Base-by-base conservation (phyloP, 2,797 vertebrate genomes). In the Fistularia commersonii region DNA sequence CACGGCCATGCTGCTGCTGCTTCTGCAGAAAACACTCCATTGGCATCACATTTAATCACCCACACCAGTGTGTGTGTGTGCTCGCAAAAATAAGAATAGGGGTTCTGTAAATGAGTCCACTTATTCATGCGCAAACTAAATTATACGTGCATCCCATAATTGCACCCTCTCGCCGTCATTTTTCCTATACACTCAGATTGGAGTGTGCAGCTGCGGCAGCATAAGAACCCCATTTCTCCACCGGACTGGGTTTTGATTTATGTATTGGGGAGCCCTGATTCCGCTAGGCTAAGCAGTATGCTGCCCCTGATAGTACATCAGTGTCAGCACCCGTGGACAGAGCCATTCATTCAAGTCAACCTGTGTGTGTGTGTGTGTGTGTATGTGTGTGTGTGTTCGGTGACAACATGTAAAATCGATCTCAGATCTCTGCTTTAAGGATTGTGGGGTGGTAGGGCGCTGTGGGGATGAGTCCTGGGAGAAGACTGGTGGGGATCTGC, bases 221-320 rank as follows among this genome's bases (percentile, higher is more conserved):
- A 8, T 1, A 37, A 6, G 51, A 66, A 58, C 11, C 46, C 37
- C 13, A 45, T 9, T 47, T 54, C 59, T 54, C 44, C 53, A 32
- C 41, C 32, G 9, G 32, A 31, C 54, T 13, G 45, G 45, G 35
- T 2, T 53, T 57, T 78, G 81, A 85, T 84, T 76, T 80, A 83
- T 87, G 76, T 36, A 53, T 54, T 6, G 23, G 54, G 57, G 58
- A 64, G 56, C 44, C 45, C 32, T 13, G 41, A 61, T 68, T 78
- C 59, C 32, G 66, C 76, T 69, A 63, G 75, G 55, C 69, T 66
- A 64, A 75, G 84, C 69, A 77, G 54, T 52, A 55, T 46, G 50
- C 62, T 61, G 76, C 61, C 66, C 66, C 61, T 44, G 72, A 66
- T 72, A 77, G 66, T 84, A 71, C 58, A 82, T 86, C 80, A 81